These are phyloP conservation scores for Eubasilissa regina DNA, from an alignment of 1,140 invertebrate genomes.

Conservation along the genomic window DNA sequence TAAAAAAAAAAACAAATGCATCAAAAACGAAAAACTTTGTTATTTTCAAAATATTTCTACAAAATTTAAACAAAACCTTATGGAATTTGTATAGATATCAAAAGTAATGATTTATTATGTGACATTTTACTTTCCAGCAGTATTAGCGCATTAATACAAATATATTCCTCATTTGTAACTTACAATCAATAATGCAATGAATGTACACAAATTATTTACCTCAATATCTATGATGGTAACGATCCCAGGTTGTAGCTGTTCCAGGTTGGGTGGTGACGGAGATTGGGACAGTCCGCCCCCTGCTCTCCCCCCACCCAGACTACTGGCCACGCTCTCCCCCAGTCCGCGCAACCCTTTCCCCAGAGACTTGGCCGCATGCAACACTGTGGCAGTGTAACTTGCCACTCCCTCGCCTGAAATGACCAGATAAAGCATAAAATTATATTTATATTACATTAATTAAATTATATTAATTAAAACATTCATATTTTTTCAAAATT, in stretches of 20 bases:
- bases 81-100: background rate
- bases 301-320: slow-evolving; percentile 79
- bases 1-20: background rate
- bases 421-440: too few relatives aligned
- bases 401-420: slow-evolving; percentile 77
- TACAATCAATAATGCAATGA: too few relatives aligned
- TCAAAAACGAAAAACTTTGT: too few relatives aligned
- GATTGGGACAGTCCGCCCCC: slow-evolving; percentile 66
- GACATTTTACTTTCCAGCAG: background rate
- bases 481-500: too few relatives aligned
- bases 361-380: slow-evolving; percentile 94
- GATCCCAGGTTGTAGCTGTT: slow-evolving; percentile 84
- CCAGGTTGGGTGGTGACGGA: slow-evolving; percentile 68
- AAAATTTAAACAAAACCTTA: too few relatives aligned
- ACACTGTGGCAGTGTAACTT: slow-evolving; percentile 95
- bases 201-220: slow-evolving; percentile 70
- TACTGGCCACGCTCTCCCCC: slow-evolving; percentile 94
- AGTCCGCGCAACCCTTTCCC: slow-evolving; percentile 89
- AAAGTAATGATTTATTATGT: background rate
- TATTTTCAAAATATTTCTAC: too few relatives aligned
- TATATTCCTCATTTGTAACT: too few relatives aligned
- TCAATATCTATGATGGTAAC: slow-evolving; percentile 92
- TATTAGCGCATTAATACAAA: too few relatives aligned
- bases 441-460: too few relatives aligned
- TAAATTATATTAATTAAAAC: too few relatives aligned